A percentile compares a stretch with the other conserved stretches of the same genome.
phyloP scores from a whole-genome alignment of 2,113 vertebrate genomes.

The Boleophthalmus pectinirostris region DNA sequence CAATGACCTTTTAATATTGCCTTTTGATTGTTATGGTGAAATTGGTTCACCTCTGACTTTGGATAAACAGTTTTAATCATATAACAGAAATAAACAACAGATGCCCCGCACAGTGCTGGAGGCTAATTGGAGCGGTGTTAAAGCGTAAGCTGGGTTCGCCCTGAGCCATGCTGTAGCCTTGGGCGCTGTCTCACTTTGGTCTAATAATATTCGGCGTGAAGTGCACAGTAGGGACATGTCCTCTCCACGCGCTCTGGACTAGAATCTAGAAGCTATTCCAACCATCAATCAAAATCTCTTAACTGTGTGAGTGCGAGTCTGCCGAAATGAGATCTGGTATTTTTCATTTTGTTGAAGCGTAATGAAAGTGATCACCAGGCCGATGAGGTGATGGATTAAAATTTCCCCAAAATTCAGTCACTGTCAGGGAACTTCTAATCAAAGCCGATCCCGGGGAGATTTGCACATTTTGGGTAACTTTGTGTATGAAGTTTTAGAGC shows the following conservation, averaged over 20 bases:
- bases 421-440: slow-evolving; percentile 11
- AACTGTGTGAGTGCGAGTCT: slow-evolving; percentile 15
- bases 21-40: slow-evolving; percentile 1
- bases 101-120: slow-evolving; percentile 42
- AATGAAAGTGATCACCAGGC: slow-evolving; percentile 46
- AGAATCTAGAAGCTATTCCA: slow-evolving; percentile 9
- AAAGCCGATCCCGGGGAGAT: neutral
- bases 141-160: slow-evolving; percentile 41
- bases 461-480: neutral
- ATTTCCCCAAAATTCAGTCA: slow-evolving; percentile 19
- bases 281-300: slow-evolving; percentile 44
- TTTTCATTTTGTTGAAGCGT: slow-evolving; percentile 31
- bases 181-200: slow-evolving; percentile 40
- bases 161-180: slow-evolving; percentile 43
- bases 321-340: slow-evolving; percentile 29
- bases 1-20: neutral
- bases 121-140: slow-evolving; percentile 54
- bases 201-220: slow-evolving; percentile 30
- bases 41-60: slow-evolving; percentile 7
- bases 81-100: slow-evolving; percentile 36
- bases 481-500: neutral
- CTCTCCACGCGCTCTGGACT: slow-evolving; percentile 31
- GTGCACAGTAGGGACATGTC: slow-evolving; percentile 23
- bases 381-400: slow-evolving; percentile 27
- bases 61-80: slow-evolving; percentile 28